These are phyloP conservation scores for Sceliomorpha sp. DNA, from an alignment of 2,888 invertebrate genomes.

Conservation along the genomic window DNA sequence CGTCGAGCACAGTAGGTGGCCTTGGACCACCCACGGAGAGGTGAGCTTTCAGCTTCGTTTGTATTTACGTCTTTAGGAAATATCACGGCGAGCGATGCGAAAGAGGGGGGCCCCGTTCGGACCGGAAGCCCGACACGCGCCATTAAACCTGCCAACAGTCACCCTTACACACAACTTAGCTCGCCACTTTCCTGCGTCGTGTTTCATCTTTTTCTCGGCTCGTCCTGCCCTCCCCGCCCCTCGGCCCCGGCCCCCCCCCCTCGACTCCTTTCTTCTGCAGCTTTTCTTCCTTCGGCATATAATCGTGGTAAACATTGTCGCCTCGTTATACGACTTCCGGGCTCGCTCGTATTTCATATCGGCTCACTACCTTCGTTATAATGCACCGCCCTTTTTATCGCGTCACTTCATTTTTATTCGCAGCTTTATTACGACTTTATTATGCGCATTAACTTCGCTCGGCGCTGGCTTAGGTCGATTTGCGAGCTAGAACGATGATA, in stretches of 20 bases:
- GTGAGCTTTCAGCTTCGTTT: conserved; percentile 72
- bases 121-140: conserved; percentile 76
- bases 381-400: conserved; percentile 45
- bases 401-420: conserved; percentile 52
- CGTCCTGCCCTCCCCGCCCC: no score
- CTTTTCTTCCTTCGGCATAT: conserved; percentile 32
- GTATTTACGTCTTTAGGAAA: conserved; percentile 78
- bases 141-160: conserved; percentile 72
- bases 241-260: conserved; percentile 23
- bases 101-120: conserved; percentile 50
- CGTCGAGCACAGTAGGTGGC: conserved; percentile 67
- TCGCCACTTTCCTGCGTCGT: conserved; percentile 54
- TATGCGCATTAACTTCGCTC: conserved; percentile 47
- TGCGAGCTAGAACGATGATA: conserved; percentile 48
- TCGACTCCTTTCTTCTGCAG: conserved; percentile 1
- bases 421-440: conserved; percentile 53
- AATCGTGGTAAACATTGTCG: conserved; percentile 68
- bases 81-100: conserved; percentile 67
- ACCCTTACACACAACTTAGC: conserved; percentile 44
- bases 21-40: conserved; percentile 74
- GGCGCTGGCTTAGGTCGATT: conserved; percentile 43
- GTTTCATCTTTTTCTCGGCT: conserved; percentile 53
- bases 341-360: conserved; percentile 43
- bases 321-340: conserved; percentile 64
- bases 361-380: conserved; percentile 41